Conservation (phyloP, 30 jellyfish, hydroid and myxozoan species). For the Calvadosia cruxmelitensis region DNA sequence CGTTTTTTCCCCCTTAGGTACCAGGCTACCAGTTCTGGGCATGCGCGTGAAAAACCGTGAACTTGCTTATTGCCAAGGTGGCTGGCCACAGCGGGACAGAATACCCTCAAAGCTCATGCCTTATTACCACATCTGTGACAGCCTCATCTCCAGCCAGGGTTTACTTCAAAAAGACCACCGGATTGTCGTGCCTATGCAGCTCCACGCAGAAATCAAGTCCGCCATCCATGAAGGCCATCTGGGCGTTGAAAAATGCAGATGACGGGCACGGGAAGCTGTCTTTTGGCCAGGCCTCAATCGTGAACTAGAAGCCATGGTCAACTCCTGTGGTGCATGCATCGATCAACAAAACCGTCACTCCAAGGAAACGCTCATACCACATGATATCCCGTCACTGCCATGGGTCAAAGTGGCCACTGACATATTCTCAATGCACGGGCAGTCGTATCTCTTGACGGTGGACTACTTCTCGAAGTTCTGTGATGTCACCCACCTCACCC, state of each 20-base stretch:
- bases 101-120: slow-evolving; percentile 17
- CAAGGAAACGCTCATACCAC: slow-evolving; percentile 22
- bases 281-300: slow-evolving; percentile 16
- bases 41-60: too few species aligned
- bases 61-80: too few species aligned
- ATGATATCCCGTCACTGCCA: slow-evolving; percentile 16
- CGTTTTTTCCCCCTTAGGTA: too few species aligned
- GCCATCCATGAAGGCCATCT: slow-evolving; percentile 28
- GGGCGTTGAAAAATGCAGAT: slow-evolving; percentile 28
- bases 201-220: slow-evolving; percentile 13
- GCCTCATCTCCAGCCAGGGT: slow-evolving; percentile 17
- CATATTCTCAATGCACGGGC: neutral
- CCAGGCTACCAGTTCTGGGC: too few species aligned
- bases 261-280: slow-evolving; percentile 18
- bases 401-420: slow-evolving; percentile 22
- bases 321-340: slow-evolving; percentile 16
- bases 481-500: slow-evolving; percentile 6
- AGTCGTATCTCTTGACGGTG: slow-evolving; percentile 9
- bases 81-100: too few species aligned
- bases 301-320: slow-evolving; percentile 12
- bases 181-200: slow-evolving; percentile 16
- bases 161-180: slow-evolving; percentile 12
- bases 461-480: slow-evolving; percentile 11
- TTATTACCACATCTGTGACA: slow-evolving; percentile 15
- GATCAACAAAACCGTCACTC: slow-evolving; percentile 24